Conservation (phyloP, 2,113 vertebrate species). For the Ochotona curzoniae region DNA sequence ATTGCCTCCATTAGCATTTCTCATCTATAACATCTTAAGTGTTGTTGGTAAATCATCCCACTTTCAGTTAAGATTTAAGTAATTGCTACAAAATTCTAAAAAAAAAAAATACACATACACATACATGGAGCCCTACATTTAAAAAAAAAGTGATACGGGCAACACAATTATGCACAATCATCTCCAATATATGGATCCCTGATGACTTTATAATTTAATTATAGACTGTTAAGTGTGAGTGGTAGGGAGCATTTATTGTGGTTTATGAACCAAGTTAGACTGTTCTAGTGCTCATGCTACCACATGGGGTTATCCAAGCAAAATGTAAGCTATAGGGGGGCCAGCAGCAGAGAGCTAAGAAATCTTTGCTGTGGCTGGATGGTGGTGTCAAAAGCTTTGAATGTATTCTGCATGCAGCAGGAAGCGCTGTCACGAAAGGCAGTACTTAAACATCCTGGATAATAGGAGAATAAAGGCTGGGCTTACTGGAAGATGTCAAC, state of each 20-base stretch:
- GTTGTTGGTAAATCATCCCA: too few species aligned
- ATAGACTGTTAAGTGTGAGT: not conserved
- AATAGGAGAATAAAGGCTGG: not conserved
- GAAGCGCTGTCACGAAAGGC: not conserved
- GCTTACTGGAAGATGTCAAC: accelerated
- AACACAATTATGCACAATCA: not conserved
- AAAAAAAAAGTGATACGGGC: not conserved
- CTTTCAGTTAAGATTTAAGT: too few species aligned
- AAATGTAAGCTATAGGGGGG: not conserved
- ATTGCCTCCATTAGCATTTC: too few species aligned
- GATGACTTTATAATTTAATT: constrained; percentile 1
- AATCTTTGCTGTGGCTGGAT: not conserved
- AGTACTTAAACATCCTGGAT: not conserved
- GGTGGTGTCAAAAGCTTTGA: not conserved
- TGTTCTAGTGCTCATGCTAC: not conserved
- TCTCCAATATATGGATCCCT: not conserved
- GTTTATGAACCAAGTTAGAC: not conserved
- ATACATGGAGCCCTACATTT: too few species aligned
- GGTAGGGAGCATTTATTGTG: not conserved
- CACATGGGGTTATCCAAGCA: not conserved
- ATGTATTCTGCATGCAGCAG: not conserved
- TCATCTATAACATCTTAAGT: too few species aligned
- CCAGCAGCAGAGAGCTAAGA: not conserved
- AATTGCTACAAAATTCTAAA: too few species aligned
- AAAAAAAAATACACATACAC: too few species aligned